Conservation (phyloP, 2,113 vertebrate genomes). For the Oceanodroma tethys region DNA sequence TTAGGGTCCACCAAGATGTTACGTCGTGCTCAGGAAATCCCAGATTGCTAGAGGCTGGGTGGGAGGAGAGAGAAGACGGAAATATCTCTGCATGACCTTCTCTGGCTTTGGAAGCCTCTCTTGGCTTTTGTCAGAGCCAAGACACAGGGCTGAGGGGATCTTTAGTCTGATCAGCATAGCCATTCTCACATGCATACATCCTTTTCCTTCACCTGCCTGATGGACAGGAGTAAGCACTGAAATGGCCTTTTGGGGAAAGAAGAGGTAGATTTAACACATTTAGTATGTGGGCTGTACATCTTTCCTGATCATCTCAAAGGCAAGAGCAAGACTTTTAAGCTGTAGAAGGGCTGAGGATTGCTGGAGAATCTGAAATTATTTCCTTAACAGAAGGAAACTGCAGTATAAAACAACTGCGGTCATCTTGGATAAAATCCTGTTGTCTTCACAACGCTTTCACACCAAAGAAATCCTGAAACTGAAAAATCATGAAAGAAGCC, state of each 20-base stretch:
- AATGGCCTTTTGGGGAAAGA: not conserved
- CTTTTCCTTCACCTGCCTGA: not conserved
- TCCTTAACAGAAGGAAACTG: not conserved
- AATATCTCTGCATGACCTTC: not conserved
- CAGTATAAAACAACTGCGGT: not conserved
- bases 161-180: not conserved
- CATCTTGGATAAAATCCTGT: not conserved
- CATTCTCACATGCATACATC: accelerated
- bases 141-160: not conserved
- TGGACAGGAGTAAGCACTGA: not conserved
- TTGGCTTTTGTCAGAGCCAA: not conserved
- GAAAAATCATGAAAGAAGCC: not conserved
- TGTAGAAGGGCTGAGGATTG: not conserved
- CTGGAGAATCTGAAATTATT: not conserved
- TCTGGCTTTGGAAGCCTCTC: not conserved
- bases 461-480: not conserved
- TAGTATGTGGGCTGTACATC: not conserved
- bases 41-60: not conserved
- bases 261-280: not conserved
- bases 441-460: not conserved
- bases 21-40: not conserved
- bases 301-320: not conserved
- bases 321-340: not conserved
- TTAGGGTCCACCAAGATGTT: not conserved
- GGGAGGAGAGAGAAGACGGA: not conserved